Evolutionary conservation across 2,888 invertebrate genomes (phyloP), one percentile per base, ranked within the genome.

Genomic region (Drosophila siamana): DNA sequence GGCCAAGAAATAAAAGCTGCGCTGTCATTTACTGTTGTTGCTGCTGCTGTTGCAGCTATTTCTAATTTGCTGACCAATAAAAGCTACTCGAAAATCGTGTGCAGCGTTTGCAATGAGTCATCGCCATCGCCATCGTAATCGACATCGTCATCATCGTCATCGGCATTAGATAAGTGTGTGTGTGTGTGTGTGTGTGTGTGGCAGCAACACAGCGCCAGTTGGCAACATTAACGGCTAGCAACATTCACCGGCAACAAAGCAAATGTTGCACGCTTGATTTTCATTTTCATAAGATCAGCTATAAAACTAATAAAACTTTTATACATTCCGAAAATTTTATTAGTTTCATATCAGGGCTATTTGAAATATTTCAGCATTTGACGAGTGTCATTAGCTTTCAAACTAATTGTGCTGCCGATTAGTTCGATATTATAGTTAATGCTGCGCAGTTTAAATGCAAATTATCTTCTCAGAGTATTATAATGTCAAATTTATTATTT

Each of bases 41-140:
- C 40, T 38, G 36, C 5, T 48, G 40, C 38, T 46, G 22, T 43
- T 56, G 66, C 74, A 54, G 69, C 77, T 69, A 82, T 82, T 80
- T 86, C 69, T 67, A 86, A 84, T 74, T 68, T 59, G 70, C 78
- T 78, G 78, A 70, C 74, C 78, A 67, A 65, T 46, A 75, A 61
- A 26, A 52, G 11, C 48, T n/a, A 52, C 47, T 46, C 47, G 54
- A 46, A 67, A 74, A 33, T 33, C 65, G 64, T 64, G 51, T 52
- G 55, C 57, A 46, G 43, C 43, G 36, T 61, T 16, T 40, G 54
- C 56, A 52, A 48, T 81, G 86, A 81, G 67, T 81, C 80, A 80
- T 75, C 40, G 56, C n/a, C 33, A 43, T 30, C 65, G 22, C 15
- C 69, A 52, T 36, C 52, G 33, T 33, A 43, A 48, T 60, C 61